phyloP scores from a whole-genome alignment of 2,888 invertebrate genomes.

The Hirudinaria manillensis region DNA sequence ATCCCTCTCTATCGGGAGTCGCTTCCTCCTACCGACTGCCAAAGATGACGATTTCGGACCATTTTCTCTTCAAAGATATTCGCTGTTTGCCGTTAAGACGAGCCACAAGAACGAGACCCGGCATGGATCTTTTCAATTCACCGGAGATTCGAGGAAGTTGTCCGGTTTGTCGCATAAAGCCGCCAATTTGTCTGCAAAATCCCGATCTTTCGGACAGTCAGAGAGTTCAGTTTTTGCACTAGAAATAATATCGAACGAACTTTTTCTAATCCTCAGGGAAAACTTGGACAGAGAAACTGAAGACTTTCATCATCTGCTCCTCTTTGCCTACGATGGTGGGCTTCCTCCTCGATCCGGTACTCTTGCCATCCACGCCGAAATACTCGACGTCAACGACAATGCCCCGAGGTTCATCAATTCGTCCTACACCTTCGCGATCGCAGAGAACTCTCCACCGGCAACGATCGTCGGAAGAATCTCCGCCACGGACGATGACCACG shows the following conservation, averaged over 20 bases:
- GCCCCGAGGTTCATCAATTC: slow-evolving; percentile 3
- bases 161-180: neutral
- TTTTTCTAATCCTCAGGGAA: slow-evolving; percentile 4
- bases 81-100: neutral
- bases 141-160: neutral
- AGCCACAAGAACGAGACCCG: neutral
- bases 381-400: slow-evolving; percentile 12
- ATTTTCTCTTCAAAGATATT: neutral
- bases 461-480: slow-evolving; percentile 8
- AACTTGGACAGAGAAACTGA: neutral
- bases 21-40: slow-evolving; percentile 5
- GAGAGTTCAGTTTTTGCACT: neutral
- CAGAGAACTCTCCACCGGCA: slow-evolving; percentile 1
- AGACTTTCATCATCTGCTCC: neutral
- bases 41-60: neutral
- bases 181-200: neutral
- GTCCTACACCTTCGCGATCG: slow-evolving; percentile 6
- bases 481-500: slow-evolving; percentile 13
- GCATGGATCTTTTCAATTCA: neutral
- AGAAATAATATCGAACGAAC: neutral
- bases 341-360: neutral
- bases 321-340: slow-evolving; percentile 7
- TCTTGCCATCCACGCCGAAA: neutral
- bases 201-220: neutral
- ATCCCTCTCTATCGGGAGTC: neutral